Evolutionary conservation across 2,113 vertebrate genomes (phyloP).

Genomic region (Hemiprocne comata): DNA sequence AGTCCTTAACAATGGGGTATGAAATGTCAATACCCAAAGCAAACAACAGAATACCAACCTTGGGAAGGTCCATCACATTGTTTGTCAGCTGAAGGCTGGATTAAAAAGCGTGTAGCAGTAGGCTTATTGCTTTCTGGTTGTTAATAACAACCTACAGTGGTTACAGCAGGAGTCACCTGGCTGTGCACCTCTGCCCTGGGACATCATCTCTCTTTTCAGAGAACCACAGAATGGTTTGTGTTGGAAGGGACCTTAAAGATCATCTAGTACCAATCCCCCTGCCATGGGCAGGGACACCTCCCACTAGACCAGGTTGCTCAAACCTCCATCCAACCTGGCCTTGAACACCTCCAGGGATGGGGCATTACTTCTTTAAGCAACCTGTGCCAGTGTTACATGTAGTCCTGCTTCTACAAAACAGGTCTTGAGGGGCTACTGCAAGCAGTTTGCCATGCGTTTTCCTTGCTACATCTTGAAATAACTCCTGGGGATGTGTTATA

Average conservation of each 20-base stretch:
- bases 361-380: no score
- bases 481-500: not conserved
- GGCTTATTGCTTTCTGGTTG: not conserved
- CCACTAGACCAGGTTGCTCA: no score
- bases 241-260: no score
- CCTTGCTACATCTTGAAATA: constrained; percentile 19
- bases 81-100: not conserved
- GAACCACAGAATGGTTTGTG: no score
- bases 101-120: not conserved
- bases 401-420: not conserved
- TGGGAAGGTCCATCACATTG: not conserved
- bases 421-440: not conserved
- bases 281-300: no score
- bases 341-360: no score
- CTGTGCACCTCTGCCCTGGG: not conserved
- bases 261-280: no score
- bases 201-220: not conserved
- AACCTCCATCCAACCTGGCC: no score
- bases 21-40: not conserved
- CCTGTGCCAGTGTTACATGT: no score
- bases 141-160: not conserved
- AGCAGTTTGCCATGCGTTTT: constrained; percentile 4
- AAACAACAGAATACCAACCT: not conserved
- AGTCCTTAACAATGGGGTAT: not conserved
- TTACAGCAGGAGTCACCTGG: not conserved